Evolutionary conservation across 2,113 vertebrate species (phyloP).

Genomic region (Petroica traversi): DNA sequence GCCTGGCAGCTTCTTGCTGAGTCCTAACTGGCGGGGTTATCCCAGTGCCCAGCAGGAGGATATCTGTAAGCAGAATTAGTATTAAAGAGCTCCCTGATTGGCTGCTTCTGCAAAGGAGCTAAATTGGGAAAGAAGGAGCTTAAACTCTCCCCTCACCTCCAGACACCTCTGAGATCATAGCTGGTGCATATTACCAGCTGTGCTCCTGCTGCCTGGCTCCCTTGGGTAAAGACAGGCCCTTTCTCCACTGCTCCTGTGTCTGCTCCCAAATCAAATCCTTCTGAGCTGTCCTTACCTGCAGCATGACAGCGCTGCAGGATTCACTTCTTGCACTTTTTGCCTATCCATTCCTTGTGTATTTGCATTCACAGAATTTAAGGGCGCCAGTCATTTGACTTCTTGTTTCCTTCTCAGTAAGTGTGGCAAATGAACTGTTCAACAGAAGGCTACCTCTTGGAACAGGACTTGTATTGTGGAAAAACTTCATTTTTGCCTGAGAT

Average conservation of each 20-base stretch:
- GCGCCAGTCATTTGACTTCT: not conserved
- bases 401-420: not conserved
- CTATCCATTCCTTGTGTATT: not conserved
- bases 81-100: not conserved
- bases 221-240: not conserved
- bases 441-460: not conserved
- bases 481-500: not conserved
- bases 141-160: slow-evolving; percentile 15
- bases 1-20: not conserved
- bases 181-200: not conserved
- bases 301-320: not conserved
- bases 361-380: not conserved
- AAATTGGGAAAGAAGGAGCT: slow-evolving; percentile 19
- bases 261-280: not conserved
- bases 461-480: not conserved
- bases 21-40: not conserved
- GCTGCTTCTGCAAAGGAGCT: slow-evolving; percentile 26
- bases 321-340: not conserved
- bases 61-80: slow-evolving; percentile 27
- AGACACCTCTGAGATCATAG: not conserved
- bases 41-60: not conserved
- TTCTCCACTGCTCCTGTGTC: not conserved
- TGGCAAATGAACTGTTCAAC: not conserved
- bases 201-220: not conserved
- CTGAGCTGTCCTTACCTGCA: not conserved